Percentiles rank a stretch among this genome's conserved stretches.
Evolutionary conservation across 1,140 invertebrate genomes (phyloP).

Genomic region (Cecropterus lyciades): DNA sequence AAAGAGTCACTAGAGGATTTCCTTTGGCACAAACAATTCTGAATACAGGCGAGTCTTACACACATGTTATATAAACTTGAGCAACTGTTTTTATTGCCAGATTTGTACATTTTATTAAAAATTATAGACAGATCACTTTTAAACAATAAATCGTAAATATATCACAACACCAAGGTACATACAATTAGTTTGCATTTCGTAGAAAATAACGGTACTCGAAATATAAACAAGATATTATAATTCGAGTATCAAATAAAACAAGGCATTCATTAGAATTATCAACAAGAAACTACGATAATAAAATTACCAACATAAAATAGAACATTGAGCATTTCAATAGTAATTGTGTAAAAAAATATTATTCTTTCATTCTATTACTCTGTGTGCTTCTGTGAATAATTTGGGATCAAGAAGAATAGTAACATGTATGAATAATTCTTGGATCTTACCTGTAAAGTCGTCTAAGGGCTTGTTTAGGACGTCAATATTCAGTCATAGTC

Average conservation of each 20-base stretch:
- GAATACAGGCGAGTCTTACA: constrained; percentile 46
- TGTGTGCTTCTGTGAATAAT: constrained; percentile 53
- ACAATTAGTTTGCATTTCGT: constrained; percentile 59
- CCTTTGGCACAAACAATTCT: constrained; percentile 46
- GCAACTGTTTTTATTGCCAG: constrained; percentile 68
- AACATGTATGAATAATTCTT: background rate
- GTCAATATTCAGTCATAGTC: no score
- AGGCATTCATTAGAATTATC: constrained; percentile 63
- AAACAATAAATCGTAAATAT: constrained; percentile 70
- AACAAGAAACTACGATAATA: constrained; percentile 76
- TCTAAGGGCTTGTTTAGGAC: no score
- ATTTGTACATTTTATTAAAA: constrained; percentile 70
- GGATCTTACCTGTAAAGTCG: no score
- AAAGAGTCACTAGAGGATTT: constrained; percentile 49
- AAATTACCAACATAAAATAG: constrained; percentile 81
- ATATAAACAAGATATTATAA: constrained; percentile 57
- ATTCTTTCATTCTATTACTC: constrained; percentile 51
- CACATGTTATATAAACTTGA: constrained; percentile 58
- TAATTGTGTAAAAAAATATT: constrained; percentile 81
- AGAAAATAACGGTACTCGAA: constrained; percentile 61
- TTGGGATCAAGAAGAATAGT: constrained; percentile 19
- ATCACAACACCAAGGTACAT: constrained; percentile 81
- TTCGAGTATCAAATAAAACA: constrained; percentile 63
- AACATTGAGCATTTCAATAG: constrained; percentile 79
- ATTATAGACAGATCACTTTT: constrained; percentile 61